Conservation (phyloP, 1,140 invertebrate species). For the Drosophila sproati region DNA sequence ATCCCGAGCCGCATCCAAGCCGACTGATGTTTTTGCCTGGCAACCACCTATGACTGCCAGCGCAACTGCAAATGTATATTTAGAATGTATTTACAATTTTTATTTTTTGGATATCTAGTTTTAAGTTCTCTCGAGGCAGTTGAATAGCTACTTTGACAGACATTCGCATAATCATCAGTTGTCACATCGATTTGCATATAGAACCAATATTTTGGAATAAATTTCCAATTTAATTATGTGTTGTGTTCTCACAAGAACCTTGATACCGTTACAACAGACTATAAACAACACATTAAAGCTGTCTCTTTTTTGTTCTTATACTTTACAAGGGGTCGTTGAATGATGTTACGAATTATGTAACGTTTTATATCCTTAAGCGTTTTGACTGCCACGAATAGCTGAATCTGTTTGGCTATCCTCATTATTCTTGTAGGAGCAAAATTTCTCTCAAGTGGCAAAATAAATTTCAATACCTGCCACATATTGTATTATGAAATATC, state of each 20-base stretch:
- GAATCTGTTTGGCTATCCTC: too few relatives aligned
- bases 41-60: conserved; percentile 42
- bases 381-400: too few relatives aligned
- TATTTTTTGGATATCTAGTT: background rate
- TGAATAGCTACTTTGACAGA: background rate
- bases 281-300: conserved; percentile 22
- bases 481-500: too few relatives aligned
- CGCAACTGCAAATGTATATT: conserved; percentile 29
- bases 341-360: background rate
- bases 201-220: conserved; percentile 23
- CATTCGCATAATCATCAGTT: conserved; percentile 4
- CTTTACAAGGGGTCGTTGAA: background rate
- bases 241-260: conserved; percentile 20
- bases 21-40: conserved; percentile 31
- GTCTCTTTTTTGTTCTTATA: too few relatives aligned
- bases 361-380: background rate
- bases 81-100: background rate
- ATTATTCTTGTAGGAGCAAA: too few relatives aligned
- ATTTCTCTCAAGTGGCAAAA: too few relatives aligned
- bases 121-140: background rate
- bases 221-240: conserved; percentile 40
- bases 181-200: conserved; percentile 22
- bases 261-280: conserved; percentile 11
- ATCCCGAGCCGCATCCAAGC: conserved; percentile 53
- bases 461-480: too few relatives aligned